Base-by-base conservation (phyloP, 2,797 vertebrate species). In the Spinibarbus caldwelli region DNA sequence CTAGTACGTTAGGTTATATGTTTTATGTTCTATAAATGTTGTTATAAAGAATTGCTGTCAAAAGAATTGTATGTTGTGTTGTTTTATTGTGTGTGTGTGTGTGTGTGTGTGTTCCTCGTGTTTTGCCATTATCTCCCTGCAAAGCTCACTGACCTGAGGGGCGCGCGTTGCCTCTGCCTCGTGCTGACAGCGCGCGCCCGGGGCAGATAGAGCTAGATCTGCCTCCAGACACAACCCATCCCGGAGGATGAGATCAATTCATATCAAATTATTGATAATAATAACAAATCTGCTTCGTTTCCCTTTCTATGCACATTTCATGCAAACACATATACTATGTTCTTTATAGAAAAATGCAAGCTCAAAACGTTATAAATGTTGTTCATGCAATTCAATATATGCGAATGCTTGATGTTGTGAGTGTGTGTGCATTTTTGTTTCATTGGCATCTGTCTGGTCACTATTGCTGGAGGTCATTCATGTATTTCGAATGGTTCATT, bases 111-210 rank as follows among this genome's bases (percentile, higher is more conserved):
- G 80, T 87, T 68, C 26, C 23, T 78, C 34, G 79, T 80, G 77
- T 86, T 85, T 92, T 92, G 88, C 91, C 92, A 95, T 95, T 94
- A 94, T 95, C 91, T 93, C 88, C 87, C 86, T 88, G 92, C 89
- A 91, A 94, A 90, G 94, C 93, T 91, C 88, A 87, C 83, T 92
- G 90, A 90, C 89, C 89, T 88, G 88, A 84, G 89, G 90, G 90
- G 92, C 91, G 89, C 86, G 87, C 76, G 75, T 75, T 91, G 88
- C 91, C 77, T 89, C 76, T 86, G 87, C 38, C 84, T 80, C 85
- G 12, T 79, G 86, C 78, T 49, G 84, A 86, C 88, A 86, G 75
- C 77, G 45, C 43, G 88, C 89, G 88, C 76, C 81, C 57, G 75
- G 71, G 80, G 43, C 67, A 64, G 6, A 78, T 29, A 64, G 23